Conservation (phyloP, 2,797 vertebrate species). For the Gambelia wislizenii region DNA sequence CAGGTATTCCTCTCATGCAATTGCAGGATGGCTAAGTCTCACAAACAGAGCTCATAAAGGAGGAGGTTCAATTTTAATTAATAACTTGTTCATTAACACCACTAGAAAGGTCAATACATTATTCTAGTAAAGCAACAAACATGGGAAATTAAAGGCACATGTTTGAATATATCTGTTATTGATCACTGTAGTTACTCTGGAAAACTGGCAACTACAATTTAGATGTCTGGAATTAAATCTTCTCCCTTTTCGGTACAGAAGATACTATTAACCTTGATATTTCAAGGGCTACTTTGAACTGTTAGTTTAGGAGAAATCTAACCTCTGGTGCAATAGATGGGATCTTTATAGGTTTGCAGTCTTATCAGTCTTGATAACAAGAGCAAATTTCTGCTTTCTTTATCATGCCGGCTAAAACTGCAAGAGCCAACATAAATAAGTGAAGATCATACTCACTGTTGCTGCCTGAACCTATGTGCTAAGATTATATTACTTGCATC, state of each 20-base stretch:
- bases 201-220: slow-evolving; percentile 19
- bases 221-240: not conserved
- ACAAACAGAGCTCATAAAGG: not conserved
- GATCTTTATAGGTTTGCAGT: not conserved
- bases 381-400: not conserved
- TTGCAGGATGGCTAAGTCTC: not conserved
- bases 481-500: not conserved
- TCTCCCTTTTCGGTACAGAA: not conserved
- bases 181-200: slow-evolving; percentile 9
- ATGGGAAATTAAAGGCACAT: slow-evolving; percentile 3
- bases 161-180: slow-evolving; percentile 15
- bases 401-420: not conserved
- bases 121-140: slow-evolving; percentile 5
- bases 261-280: slow-evolving; percentile 29
- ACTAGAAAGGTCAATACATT: not conserved
- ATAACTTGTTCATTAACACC: not conserved
- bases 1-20: not conserved
- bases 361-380: slow-evolving; percentile 9
- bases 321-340: not conserved
- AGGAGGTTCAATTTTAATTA: not conserved
- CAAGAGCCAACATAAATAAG: not conserved
- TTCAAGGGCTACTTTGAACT: slow-evolving; percentile 10
- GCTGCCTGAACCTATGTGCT: not conserved
- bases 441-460: not conserved
- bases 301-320: not conserved